phyloP scores from a whole-genome alignment of 2,888 invertebrate species.

The Drosophila antonietae region DNA sequence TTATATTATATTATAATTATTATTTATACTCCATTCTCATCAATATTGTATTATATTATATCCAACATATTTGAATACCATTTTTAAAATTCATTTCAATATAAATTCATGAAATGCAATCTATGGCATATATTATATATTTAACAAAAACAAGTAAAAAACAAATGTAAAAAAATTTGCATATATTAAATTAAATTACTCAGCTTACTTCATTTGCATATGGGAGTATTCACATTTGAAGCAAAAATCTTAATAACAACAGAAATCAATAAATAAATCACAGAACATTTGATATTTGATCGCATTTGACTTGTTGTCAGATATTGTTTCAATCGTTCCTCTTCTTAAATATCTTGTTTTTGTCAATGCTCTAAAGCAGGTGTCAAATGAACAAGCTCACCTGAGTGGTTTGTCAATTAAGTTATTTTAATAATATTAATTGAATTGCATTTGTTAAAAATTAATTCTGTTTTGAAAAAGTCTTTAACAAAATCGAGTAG shows the following conservation, averaged over 20 bases:
- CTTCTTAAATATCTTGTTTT: not conserved
- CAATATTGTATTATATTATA: not conserved
- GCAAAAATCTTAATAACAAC: not conserved
- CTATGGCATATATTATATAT: too few species aligned
- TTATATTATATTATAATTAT: not conserved
- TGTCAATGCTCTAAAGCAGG: not conserved
- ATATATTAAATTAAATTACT: not conserved
- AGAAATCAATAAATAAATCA: not conserved
- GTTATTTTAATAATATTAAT: constrained; percentile 1
- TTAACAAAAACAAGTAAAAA: too few species aligned
- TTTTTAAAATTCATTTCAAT: too few species aligned
- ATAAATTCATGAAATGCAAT: not conserved
- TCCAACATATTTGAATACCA: not conserved
- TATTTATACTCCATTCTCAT: not conserved
- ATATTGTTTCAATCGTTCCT: not conserved
- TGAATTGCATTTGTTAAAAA: not conserved
- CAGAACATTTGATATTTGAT: constrained; percentile 6
- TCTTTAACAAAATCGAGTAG: constrained; percentile 1
- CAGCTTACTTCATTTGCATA: not conserved
- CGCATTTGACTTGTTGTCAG: not conserved
- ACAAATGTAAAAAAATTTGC: too few species aligned
- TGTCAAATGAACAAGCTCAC: constrained; percentile 5
- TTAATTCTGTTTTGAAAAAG: not conserved
- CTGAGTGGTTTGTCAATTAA: constrained; percentile 1
- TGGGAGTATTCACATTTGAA: not conserved